phyloP scores from a whole-genome alignment of 2,797 vertebrate species.

The Bufotes viridis region DNA sequence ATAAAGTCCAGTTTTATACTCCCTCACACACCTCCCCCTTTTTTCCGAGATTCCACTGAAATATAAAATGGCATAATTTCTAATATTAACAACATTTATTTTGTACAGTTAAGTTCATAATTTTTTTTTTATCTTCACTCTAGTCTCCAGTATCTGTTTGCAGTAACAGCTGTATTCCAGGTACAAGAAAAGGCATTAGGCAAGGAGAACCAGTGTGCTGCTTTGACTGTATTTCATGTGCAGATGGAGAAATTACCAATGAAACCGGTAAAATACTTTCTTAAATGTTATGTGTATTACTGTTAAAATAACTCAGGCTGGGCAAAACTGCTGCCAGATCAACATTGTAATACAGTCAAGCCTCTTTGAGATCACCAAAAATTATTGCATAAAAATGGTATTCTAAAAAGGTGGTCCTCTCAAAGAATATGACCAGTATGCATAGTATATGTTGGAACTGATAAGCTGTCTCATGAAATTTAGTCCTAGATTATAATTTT shows the following conservation, averaged over 20 bases:
- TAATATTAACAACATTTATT: not conserved
- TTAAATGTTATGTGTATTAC: not conserved
- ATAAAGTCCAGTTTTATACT: no score
- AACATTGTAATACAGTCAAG: not conserved
- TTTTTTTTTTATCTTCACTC: not conserved
- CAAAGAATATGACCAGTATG: no score
- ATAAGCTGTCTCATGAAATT: no score
- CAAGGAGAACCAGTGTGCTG: slow-evolving; percentile 66
- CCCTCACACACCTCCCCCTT: no score
- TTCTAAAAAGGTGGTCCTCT: no score
- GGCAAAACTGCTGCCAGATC: not conserved
- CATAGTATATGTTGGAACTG: no score
- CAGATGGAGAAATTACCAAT: slow-evolving; percentile 65
- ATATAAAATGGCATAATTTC: not conserved
- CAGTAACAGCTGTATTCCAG: slow-evolving; percentile 70
- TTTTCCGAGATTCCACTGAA: no score
- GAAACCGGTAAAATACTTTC: slow-evolving; percentile 60
- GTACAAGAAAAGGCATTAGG: slow-evolving; percentile 64
- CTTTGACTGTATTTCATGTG: slow-evolving; percentile 69
- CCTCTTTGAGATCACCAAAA: no score
- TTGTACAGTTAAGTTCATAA: not conserved
- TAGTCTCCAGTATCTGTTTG: slow-evolving; percentile 83
- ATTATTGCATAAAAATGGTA: no score
- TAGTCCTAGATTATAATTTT: no score
- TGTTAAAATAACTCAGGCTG: not conserved